Base-by-base conservation (phyloP, 2,888 invertebrate genomes). In the Sesamia inferens region DNA sequence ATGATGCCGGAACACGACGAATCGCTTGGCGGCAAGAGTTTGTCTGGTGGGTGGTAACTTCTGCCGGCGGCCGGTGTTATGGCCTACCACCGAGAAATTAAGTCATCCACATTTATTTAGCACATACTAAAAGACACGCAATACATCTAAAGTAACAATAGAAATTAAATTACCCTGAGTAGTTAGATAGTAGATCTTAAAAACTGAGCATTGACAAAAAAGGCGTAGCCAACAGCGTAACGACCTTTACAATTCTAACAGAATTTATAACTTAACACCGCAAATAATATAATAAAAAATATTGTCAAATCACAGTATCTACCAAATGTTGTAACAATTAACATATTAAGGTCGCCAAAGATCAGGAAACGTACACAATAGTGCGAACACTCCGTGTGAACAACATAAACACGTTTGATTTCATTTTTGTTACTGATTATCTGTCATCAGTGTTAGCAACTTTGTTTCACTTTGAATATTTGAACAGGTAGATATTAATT, bases 341-440 rank as follows among this genome's bases (percentile, higher is more conserved):
- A 76, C 82, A 69, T 78, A 85, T 79, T 85, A 86, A 86, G 83
- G 85, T 63, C 83, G 14, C 54, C 71, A 39, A 64, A 68, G 72
- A 85, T 83, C 85, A 85, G 86, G 86, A 87, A 85, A 87, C 75
- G 42, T 11, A 73, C 16, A 85, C 85, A 85, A 85, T 85, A 66
- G 81, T 85, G 87, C 80, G 87, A 87, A 87, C 75, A 64, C 16
- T 14, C 19, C 83, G 85, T 86, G 81, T 62, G 86, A 83, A 85
- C 76, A 66, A 22, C 47, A 65, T 57, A 71, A 77, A 81, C 63
- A 54, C 62, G 75, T 78, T 76, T 68, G 71, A 57, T 57, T 74
- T 59, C 71, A 83, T 82, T 83, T 83, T 77, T 83, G 69, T 82
- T 39, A 24, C 42, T 65, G 22, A 69, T 68, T 78, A 82, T 82